Evolutionary conservation across 2,888 invertebrate genomes (phyloP).

Genomic region (Desoria tigrina): DNA sequence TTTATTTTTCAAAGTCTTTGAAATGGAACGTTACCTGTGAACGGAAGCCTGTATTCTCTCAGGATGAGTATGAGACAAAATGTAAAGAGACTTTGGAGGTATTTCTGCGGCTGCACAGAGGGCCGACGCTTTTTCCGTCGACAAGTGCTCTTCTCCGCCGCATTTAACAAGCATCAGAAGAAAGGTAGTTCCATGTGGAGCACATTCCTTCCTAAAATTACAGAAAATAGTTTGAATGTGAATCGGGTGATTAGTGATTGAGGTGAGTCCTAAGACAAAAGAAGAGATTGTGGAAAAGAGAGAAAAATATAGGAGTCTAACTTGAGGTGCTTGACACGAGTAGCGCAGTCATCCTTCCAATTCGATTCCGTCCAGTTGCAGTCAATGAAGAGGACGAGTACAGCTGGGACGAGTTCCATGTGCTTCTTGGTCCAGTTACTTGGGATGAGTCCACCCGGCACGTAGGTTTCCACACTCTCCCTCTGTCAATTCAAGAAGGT

Average conservation of each 20-base stretch:
- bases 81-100: constrained; percentile 86
- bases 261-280: no score
- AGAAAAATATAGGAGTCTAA: neutral
- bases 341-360: constrained; percentile 64
- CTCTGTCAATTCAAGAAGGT: constrained; percentile 18
- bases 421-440: constrained; percentile 95
- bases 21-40: constrained; percentile 59
- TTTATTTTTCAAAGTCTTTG: no score
- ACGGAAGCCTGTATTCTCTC: constrained; percentile 78
- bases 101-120: constrained; percentile 90
- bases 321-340: neutral
- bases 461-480: constrained; percentile 74
- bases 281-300: no score
- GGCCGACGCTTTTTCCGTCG: constrained; percentile 86
- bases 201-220: neutral
- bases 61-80: constrained; percentile 74
- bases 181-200: constrained; percentile 57
- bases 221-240: no score
- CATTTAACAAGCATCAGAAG: constrained; percentile 83
- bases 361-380: constrained; percentile 94
- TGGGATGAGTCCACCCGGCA: constrained; percentile 90
- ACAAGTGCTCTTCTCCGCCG: constrained; percentile 77
- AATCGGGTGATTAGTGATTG: no score
- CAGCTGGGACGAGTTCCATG: constrained; percentile 82
- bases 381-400: constrained; percentile 92